Percentiles rank a stretch among this genome's conserved stretches.
phyloP scores from a whole-genome alignment of 2,888 invertebrate species.

The Temnothorax ravouxi region DNA sequence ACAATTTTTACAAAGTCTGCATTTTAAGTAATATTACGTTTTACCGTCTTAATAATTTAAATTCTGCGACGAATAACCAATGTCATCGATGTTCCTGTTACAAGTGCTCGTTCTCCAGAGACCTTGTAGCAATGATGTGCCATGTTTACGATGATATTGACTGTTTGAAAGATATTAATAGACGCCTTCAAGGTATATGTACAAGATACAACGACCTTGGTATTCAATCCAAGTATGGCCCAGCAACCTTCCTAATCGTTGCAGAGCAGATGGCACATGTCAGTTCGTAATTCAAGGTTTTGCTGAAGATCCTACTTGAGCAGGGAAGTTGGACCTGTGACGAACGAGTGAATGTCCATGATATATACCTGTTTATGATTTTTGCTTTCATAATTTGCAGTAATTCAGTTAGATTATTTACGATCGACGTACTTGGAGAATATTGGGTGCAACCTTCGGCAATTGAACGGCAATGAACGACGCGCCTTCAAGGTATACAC shows the following conservation, averaged over 20 bases:
- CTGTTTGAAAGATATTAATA: not conserved
- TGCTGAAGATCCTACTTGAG: not conserved
- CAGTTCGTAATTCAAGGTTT: not conserved
- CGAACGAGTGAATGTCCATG: not conserved
- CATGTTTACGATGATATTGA: not conserved
- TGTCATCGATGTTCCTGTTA: not conserved
- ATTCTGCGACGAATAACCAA: not conserved
- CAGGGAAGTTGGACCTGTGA: not conserved
- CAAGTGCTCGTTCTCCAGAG: not conserved
- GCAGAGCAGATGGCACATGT: not conserved
- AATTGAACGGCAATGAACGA: slow-evolving; percentile 77
- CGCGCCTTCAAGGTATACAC: slow-evolving; percentile 75
- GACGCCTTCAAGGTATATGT: not conserved
- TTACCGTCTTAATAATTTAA: not conserved
- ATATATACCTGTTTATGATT: not conserved
- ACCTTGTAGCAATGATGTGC: not conserved
- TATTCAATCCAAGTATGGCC: not conserved
- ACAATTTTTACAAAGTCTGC: not conserved
- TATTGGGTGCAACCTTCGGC: slow-evolving; percentile 45
- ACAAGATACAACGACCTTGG: not conserved
- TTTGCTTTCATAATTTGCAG: not conserved
- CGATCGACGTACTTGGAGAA: not conserved
- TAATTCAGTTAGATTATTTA: slow-evolving; percentile 17
- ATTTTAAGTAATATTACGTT: not conserved
- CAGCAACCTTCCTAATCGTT: not conserved